Base-by-base conservation (phyloP, 2,888 invertebrate species). In the Protodeltote pygarga region DNA sequence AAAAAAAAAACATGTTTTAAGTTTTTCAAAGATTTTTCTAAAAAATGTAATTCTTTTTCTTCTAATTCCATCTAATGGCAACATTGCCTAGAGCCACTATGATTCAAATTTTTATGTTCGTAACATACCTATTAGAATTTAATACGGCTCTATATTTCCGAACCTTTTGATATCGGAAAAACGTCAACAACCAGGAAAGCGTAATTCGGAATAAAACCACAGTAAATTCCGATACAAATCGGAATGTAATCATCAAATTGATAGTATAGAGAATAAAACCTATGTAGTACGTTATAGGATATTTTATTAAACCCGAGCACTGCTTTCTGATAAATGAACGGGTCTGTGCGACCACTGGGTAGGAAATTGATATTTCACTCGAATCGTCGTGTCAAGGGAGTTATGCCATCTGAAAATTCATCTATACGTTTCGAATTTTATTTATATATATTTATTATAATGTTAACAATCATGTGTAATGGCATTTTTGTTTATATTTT, bases 341-440 rank as follows among this genome's bases (percentile, higher is more conserved):
- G 67, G 70, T 60, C 62, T 58, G 65, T 66, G 71, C 76, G 79
- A 73, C 75, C 81, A 77, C 69, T 69, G 77, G 72, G 69, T 73
- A 79, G 84, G 79, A 83, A 85, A 87, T 85, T 88, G 87, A 87
- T 88, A 87, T 87, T 86, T 87, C 80, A 84, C 77, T 85, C 75
- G 71, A 69, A 74, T 72, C 71, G 71, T 62, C 64, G 63, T 59
- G 60, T 55, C 66, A 54, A 63, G 65, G 64, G 65, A 69, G 65
- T 60, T 60, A n/a, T 51, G 46, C 58, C 53, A 64, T 66, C 49
- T 51, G 60, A 42, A 58, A 58, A 66, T 59, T 57, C 62, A 63
- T 63, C 52, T 46, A 63, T 49, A 50, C 40, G 13, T 48, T 57
- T 59, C 52, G 58, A 59, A 69, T 69, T 55, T 63, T 61, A 52